Base-by-base conservation (phyloP, 30 jellyfish, hydroid and myxozoan genomes). In the Aurelia aurita region DNA sequence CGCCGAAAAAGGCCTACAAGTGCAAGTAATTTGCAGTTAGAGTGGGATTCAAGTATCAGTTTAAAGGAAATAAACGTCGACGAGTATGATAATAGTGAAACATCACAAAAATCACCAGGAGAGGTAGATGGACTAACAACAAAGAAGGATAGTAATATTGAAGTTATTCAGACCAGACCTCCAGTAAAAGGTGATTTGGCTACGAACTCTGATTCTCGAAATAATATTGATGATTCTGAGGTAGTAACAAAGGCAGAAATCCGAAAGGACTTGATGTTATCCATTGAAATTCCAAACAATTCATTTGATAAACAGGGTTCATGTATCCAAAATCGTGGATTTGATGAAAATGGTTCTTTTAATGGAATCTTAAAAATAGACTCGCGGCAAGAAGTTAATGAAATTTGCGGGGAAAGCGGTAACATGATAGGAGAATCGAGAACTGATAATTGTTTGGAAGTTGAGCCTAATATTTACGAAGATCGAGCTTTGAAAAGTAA, bases 1-100 rank as follows among this genome's bases (percentile, higher is more conserved):
- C 61, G 84, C 5, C 55, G 69, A 16, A 47, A 47, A 55, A 69
- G 91, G 22, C 66, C 84, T 5, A 64, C 74, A 4, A 81, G 85
- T 43, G 32, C 53, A n/a, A 73, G 75, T 35, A 5, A 64, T 14
- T 44, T 13, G 18, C 80, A 12, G 68, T 20, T 31, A 7, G 83
- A 68, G 21, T 46, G 79, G 85, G 60, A 81, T 8, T n/a, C 27
- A 1, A n/a, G 23, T 21, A 31, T 45, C 35, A 54, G 19, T 20
- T 23, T 49, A 3, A 54, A 55, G 25, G 85, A 69, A 73, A 73
- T 70, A 23, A 31, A 58, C 19, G 77, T 77, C 14, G 60, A 54
- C 3, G 19, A 14, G 8, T 27, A 27, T 27, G 21, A 15, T 27
- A 10, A 22, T 5, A 10, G 14, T n/a, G 67, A 55, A 55, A 3